These are phyloP conservation scores for Anser brachyrhynchus DNA, from an alignment of 2,113 vertebrate genomes.

Conservation along the genomic window DNA sequence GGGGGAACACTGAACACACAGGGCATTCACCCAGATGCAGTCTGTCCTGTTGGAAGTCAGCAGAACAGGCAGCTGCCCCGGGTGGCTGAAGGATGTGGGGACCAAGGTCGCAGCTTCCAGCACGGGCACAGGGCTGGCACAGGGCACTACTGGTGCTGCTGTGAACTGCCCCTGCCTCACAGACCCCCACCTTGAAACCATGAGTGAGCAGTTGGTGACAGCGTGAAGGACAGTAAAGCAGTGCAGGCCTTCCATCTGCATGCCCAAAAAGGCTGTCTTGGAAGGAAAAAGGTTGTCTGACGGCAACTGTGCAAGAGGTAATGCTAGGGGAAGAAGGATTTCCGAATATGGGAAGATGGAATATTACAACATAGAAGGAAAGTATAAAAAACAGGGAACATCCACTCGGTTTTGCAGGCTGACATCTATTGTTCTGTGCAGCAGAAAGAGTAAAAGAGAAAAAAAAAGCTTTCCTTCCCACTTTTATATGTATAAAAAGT, in stretches of 20 bases:
- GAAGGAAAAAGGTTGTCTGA: neutral
- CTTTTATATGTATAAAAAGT: slow-evolving; percentile 33
- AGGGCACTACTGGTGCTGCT: neutral
- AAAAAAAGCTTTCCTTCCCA: neutral
- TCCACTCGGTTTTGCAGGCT: slow-evolving; percentile 21
- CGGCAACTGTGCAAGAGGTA: neutral
- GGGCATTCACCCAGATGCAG: neutral
- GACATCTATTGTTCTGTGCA: slow-evolving; percentile 53
- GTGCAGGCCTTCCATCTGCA: neutral
- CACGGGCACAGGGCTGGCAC: neutral
- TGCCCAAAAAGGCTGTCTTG: neutral
- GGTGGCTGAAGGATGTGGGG: neutral
- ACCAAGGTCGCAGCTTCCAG: neutral
- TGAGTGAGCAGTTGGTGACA: neutral
- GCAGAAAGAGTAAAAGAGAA: neutral
- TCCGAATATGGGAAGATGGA: neutral
- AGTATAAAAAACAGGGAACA: slow-evolving; percentile 2
- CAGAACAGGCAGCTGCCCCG: neutral
- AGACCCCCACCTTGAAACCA: neutral
- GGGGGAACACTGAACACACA: neutral
- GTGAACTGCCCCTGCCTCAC: neutral
- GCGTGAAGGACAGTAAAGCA: neutral
- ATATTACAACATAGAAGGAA: neutral
- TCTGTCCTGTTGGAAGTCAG: neutral
- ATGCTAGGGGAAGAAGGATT: neutral